Evolutionary conservation across 2,113 vertebrate species (phyloP).

Genomic region (Pteropus alecto): DNA sequence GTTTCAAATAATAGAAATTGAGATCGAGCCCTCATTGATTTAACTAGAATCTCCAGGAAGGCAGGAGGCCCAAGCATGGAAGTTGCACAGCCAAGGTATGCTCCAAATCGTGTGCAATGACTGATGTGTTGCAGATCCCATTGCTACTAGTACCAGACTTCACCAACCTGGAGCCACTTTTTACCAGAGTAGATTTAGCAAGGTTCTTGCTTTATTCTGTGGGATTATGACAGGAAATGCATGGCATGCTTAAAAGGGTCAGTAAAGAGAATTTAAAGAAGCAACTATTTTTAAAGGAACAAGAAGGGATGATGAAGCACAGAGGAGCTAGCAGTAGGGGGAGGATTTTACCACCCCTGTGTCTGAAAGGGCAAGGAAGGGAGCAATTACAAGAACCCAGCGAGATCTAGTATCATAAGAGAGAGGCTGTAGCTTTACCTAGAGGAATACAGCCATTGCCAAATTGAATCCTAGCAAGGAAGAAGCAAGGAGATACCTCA

Average conservation of each 20-base stretch:
- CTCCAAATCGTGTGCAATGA: not conserved
- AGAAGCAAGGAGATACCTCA: not conserved
- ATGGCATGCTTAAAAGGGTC: not conserved
- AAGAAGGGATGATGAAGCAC: not conserved
- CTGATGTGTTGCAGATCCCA: not conserved
- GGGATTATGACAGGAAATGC: not conserved
- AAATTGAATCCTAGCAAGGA: not conserved
- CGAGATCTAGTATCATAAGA: not conserved
- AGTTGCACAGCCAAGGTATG: not conserved
- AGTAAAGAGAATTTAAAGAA: not conserved
- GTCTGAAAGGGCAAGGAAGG: not conserved
- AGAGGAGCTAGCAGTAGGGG: not conserved
- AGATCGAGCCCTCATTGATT: not conserved
- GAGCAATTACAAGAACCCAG: not conserved
- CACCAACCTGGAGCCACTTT: not conserved
- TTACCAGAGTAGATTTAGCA: not conserved
- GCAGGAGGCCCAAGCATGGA: not conserved
- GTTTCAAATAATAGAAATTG: not conserved
- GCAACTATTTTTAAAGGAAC: not conserved
- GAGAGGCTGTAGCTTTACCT: not conserved
- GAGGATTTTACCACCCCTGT: not conserved
- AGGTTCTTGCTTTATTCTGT: not conserved
- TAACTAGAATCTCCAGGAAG: not conserved
- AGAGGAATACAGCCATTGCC: not conserved
- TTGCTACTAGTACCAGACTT: not conserved